These are phyloP conservation scores for Lasioglossum vierecki DNA, from an alignment of 2,888 invertebrate species.

Conservation along the genomic window DNA sequence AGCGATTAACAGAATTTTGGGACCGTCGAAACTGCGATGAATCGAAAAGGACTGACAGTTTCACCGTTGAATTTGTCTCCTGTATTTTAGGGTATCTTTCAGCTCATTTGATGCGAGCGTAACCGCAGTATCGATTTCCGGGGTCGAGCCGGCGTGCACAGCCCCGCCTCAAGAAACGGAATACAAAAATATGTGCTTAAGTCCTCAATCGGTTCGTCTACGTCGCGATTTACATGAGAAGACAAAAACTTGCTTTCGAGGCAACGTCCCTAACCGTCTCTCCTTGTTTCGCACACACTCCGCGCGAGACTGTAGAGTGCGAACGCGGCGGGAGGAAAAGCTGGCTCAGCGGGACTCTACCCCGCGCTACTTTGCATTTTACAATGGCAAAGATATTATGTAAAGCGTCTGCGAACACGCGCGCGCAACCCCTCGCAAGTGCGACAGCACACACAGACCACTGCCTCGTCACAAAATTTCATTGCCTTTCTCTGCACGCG, in stretches of 20 bases:
- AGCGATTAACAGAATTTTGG: neutral
- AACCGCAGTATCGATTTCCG: constrained; percentile 45
- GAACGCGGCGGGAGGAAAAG: constrained; percentile 75
- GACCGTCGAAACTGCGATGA: neutral
- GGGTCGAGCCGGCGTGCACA: neutral
- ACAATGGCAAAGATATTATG: constrained; percentile 82
- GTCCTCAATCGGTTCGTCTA: constrained; percentile 73
- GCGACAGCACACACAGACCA: neutral
- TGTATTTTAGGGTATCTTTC: too few relatives aligned
- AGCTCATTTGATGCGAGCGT: constrained; percentile 3
- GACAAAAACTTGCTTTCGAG: constrained; percentile 77
- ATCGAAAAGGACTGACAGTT: neutral
- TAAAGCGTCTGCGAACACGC: constrained; percentile 72
- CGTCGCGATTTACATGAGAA: constrained; percentile 78
- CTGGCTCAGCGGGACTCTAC: constrained; percentile 76
- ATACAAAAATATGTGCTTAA: constrained; percentile 76
- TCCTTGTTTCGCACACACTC: constrained; percentile 45
- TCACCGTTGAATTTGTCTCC: neutral
- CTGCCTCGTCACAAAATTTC: constrained; percentile 28
- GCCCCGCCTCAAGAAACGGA: constrained; percentile 51
- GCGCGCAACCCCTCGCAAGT: constrained; percentile 20
- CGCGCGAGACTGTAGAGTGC: constrained; percentile 59
- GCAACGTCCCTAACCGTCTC: constrained; percentile 40
- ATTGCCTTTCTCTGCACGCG: constrained; percentile 21
- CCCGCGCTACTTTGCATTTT: constrained; percentile 79